phyloP scores from a whole-genome alignment of 1,140 invertebrate species.

The Eueides isabella region DNA sequence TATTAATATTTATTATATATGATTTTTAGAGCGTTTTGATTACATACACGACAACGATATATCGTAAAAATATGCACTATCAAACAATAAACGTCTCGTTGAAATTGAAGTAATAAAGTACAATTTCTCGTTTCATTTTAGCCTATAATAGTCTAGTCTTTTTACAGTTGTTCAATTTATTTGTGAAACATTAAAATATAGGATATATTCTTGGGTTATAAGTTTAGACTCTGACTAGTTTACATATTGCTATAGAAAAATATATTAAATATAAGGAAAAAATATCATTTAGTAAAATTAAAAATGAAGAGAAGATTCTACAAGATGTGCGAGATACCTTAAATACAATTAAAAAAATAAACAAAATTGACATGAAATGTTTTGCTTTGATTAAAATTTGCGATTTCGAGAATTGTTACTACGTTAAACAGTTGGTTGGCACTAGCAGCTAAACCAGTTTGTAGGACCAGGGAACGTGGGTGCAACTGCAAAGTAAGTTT shows the following conservation, averaged over 20 bases:
- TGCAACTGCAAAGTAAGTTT: slow-evolving; percentile 43
- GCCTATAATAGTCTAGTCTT: background rate
- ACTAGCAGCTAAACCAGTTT: slow-evolving; percentile 56
- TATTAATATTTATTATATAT: background rate
- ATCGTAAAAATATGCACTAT: background rate
- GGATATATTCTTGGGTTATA: too few species aligned
- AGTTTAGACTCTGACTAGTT: too few species aligned
- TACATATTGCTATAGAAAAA: background rate
- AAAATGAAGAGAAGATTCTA: background rate
- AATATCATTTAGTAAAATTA: background rate
- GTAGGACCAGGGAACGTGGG: slow-evolving; percentile 47
- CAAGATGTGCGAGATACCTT: background rate
- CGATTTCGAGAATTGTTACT: slow-evolving; percentile 58
- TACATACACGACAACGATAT: too few species aligned
- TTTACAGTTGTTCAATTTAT: background rate
- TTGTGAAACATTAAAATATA: slow-evolving; percentile 2
- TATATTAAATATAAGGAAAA: background rate
- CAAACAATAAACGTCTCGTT: background rate
- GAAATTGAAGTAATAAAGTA: background rate
- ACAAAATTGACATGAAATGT: background rate
- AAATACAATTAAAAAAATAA: background rate
- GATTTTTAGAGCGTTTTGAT: too few species aligned
- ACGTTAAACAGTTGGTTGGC: slow-evolving; percentile 47
- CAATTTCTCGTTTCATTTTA: background rate
- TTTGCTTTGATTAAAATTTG: slow-evolving; percentile 55